phyloP scores from a whole-genome alignment of 2,888 invertebrate species.

The Suillia variegata region DNA sequence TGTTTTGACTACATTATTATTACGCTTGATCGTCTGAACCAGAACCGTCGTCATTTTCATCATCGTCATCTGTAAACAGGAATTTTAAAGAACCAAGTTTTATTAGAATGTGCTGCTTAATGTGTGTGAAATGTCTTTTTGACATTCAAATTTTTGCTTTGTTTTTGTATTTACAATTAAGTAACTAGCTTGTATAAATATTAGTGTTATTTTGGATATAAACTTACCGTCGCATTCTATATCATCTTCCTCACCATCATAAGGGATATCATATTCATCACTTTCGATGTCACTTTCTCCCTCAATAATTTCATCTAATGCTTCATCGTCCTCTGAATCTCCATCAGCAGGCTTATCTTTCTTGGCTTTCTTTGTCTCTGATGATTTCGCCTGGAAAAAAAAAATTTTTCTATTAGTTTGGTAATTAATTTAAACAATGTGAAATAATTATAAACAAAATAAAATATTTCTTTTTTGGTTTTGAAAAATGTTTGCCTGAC shows the following conservation, averaged over 20 bases:
- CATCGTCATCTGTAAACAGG: conserved; percentile 54
- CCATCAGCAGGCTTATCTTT: conserved; percentile 55
- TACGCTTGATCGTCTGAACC: conserved; percentile 60
- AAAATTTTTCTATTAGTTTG: not conserved
- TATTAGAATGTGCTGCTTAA: too few relatives aligned
- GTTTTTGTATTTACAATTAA: too few relatives aligned
- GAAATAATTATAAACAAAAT: conserved; percentile 7
- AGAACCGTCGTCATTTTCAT: conserved; percentile 59
- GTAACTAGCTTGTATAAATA: too few relatives aligned
- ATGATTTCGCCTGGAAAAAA: conserved; percentile 54
- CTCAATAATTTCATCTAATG: conserved; percentile 51
- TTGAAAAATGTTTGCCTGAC: too few relatives aligned
- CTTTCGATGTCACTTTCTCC: conserved; percentile 60
- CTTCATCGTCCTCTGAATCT: conserved; percentile 56
- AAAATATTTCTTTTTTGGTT: not conserved
- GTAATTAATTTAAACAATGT: conserved; percentile 1
- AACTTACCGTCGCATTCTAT: conserved; percentile 55
- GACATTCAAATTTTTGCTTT: too few relatives aligned
- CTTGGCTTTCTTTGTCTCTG: conserved; percentile 61
- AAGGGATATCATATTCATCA: conserved; percentile 59
- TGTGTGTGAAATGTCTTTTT: too few relatives aligned
- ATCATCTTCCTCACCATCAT: conserved; percentile 58
- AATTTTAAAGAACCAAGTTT: not conserved
- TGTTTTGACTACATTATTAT: conserved; percentile 59
- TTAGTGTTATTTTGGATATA: not conserved